Evolutionary conservation across 2,113 vertebrate genomes (phyloP).

Genomic region (Pogonocichla stellata): DNA sequence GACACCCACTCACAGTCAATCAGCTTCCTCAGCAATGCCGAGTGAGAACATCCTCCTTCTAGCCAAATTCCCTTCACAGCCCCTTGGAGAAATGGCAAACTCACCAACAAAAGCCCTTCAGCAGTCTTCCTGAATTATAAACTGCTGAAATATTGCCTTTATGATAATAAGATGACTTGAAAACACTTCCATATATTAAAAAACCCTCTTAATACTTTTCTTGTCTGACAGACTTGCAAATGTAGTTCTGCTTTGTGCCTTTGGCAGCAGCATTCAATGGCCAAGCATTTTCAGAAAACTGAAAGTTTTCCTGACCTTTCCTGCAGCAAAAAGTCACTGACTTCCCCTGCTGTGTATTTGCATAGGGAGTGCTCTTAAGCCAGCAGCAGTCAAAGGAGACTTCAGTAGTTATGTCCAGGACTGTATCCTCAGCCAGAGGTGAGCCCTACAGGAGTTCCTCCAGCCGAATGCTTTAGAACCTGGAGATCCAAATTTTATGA

Average conservation of each 20-base stretch:
- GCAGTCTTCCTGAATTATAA: neutral
- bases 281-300: neutral
- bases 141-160: neutral
- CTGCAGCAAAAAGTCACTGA: neutral
- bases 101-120: neutral
- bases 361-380: neutral
- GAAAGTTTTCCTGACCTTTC: conserved; percentile 32
- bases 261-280: neutral
- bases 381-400: neutral
- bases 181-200: neutral
- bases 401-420: neutral
- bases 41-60: neutral
- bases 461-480: neutral
- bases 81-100: neutral
- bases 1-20: neutral
- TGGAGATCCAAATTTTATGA: neutral
- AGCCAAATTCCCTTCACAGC: neutral
- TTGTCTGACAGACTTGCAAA: neutral
- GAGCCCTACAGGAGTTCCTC: neutral
- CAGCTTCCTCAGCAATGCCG: neutral
- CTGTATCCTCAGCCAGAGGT: neutral
- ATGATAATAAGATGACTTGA: neutral
- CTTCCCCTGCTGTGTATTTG: conserved; percentile 11
- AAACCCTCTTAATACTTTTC: neutral
- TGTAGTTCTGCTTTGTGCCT: neutral